Base-by-base conservation (phyloP, 2,888 invertebrate species). In the Rhagonycha fulva region DNA sequence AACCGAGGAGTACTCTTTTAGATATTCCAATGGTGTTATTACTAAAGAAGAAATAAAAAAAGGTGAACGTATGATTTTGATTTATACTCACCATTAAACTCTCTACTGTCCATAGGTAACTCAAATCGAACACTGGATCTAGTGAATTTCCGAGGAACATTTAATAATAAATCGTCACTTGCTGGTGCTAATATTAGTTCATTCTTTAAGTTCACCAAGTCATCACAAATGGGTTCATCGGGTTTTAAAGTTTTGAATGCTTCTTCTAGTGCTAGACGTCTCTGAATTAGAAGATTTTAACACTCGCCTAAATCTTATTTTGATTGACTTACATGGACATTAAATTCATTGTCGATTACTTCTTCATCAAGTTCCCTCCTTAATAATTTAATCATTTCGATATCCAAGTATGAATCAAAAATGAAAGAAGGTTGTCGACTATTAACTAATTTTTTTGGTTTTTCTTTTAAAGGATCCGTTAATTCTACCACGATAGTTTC, bases 41-140 rank as follows among this genome's bases (percentile, higher is more conserved):
- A 85, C 95, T 95, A 86, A 61, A 87, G 72, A 28, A 63, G 12
- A 72, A 62, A 12, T 26, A 0, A 30, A 60, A 14, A 30, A 12
- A 12, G 2, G n/a, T 26, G 24, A 14, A n/a, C 30, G 28, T 28
- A 47, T 11, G 11, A 23, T 70, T 70, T 9, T 14, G 10, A 67
- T 12, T n/a, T 47, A 19, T 4, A 11, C 67, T 70, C 85, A 90
- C 90, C 87, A 76, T 87, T 86, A 24, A 93, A 86, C 75, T 88
- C 88, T 68, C 88, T 86, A 71, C 92, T 89, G 82, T 94, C 93
- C 77, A 95, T 90, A 0, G 95, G 94, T 71, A 96, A 87, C 80
- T 94, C 91, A 85, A 96, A 96, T 80, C 94, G 90, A 0, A 94
- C 93, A 79, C 92, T 93, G 61, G 92, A 91, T 62, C 95, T 90